Evolutionary conservation across 2,797 vertebrate genomes (phyloP).

Genomic region (Perodicticus potto): DNA sequence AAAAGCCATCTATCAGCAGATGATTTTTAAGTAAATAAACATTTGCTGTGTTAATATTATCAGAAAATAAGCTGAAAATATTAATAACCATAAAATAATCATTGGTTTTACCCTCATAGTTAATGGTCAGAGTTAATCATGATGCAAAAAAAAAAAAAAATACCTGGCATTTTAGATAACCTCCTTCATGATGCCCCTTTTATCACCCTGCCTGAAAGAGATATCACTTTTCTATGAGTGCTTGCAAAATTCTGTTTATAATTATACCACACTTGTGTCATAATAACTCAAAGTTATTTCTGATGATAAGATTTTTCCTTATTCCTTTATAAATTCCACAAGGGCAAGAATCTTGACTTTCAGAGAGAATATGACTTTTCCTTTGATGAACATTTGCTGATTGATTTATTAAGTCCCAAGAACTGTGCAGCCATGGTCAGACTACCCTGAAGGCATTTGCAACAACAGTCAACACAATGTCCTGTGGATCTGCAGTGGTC

Average conservation of each 20-base stretch:
- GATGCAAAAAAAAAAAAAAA: neutral
- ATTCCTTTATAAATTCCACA: neutral
- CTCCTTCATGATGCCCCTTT: neutral
- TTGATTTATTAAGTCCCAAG: neutral
- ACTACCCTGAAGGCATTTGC: neutral
- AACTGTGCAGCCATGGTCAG: neutral
- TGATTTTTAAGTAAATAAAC: slow-evolving; percentile 38
- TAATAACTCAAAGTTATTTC: neutral
- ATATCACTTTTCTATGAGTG: neutral
- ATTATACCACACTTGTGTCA: neutral
- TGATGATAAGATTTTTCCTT: neutral
- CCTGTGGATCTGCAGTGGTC: too few species aligned
- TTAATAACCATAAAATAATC: neutral
- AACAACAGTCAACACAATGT: neutral
- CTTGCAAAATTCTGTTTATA: neutral
- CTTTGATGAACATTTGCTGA: neutral
- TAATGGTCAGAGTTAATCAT: neutral
- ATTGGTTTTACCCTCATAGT: neutral
- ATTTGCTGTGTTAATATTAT: neutral
- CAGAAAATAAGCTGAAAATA: slow-evolving; percentile 8
- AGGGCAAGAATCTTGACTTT: neutral
- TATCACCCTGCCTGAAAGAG: neutral
- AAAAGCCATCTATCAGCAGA: neutral
- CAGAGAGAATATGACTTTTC: neutral
- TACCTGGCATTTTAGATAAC: neutral